phyloP scores from a whole-genome alignment of 1,140 invertebrate genomes.

The Rhagoletis pomonella region DNA sequence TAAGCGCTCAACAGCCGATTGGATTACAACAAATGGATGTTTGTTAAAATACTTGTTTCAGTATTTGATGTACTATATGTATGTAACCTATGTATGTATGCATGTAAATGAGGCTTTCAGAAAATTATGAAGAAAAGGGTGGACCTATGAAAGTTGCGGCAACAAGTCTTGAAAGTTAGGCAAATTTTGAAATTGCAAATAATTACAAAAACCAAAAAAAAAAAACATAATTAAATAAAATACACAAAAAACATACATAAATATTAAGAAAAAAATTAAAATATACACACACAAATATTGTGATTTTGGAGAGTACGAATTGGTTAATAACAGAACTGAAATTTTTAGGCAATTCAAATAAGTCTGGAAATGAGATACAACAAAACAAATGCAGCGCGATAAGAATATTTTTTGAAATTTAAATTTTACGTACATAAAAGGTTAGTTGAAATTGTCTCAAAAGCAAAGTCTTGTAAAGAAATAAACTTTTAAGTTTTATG shows the following conservation, averaged over 20 bases:
- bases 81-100: no score
- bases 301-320: conserved; percentile 49
- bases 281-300: conserved; percentile 34
- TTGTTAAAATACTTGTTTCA: no score
- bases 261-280: conserved; percentile 13
- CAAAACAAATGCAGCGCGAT: conserved; percentile 56
- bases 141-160: not conserved
- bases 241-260: conserved; percentile 44
- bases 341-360: conserved; percentile 58
- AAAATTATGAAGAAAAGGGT: not conserved
- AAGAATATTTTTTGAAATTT: conserved; percentile 53
- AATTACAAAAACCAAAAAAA: not conserved
- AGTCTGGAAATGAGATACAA: conserved; percentile 49
- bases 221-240: conserved; percentile 50
- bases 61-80: no score
- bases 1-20: no score
- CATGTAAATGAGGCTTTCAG: no score
- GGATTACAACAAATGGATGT: no score
- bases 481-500: not conserved
- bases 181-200: conserved; percentile 28
- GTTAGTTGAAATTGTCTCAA: conserved; percentile 34
- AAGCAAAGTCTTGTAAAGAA: conserved; percentile 17
- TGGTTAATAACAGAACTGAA: conserved; percentile 52
- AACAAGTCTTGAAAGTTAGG: not conserved
- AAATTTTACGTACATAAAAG: conserved; percentile 40